These are phyloP conservation scores for Cylloceria caligata DNA, from an alignment of 2,888 invertebrate genomes.

Conservation along the genomic window DNA sequence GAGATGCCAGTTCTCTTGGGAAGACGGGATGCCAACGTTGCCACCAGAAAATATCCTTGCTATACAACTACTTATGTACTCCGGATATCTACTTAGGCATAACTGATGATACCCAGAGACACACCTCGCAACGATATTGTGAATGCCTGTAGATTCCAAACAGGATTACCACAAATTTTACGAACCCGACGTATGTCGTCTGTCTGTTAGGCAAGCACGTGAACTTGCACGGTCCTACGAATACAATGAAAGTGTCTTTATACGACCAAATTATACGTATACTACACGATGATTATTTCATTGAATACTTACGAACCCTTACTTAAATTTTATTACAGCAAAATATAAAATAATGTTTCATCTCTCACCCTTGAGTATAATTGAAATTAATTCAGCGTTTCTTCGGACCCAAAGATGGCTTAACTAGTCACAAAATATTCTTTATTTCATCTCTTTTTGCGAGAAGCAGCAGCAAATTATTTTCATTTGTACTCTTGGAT, in stretches of 20 bases:
- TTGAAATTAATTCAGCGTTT: too few relatives aligned
- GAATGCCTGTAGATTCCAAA: not conserved
- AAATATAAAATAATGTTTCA: too few relatives aligned
- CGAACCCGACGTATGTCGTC: not conserved
- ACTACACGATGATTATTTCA: not conserved
- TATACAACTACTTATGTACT: constrained; percentile 4
- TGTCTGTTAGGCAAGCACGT: too few relatives aligned
- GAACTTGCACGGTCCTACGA: not conserved
- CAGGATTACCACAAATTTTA: not conserved
- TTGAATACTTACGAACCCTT: not conserved
- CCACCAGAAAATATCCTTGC: constrained; percentile 43
- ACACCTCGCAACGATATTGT: not conserved
- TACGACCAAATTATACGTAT: not conserved
- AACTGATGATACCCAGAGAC: not conserved
- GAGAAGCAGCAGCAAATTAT: too few relatives aligned
- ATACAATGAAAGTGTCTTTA: not conserved
- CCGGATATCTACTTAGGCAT: not conserved
- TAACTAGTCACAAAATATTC: too few relatives aligned
- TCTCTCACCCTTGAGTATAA: too few relatives aligned
- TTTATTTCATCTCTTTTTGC: too few relatives aligned
- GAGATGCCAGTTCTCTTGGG: constrained; percentile 40
- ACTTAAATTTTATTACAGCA: too few relatives aligned
- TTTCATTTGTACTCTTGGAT: too few relatives aligned
- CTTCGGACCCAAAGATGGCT: too few relatives aligned
- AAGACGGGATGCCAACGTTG: constrained; percentile 26